Evolutionary conservation across 2,113 vertebrate species (phyloP), one percentile per base, ranked within the genome.

Genomic region (Raja brachyura): DNA sequence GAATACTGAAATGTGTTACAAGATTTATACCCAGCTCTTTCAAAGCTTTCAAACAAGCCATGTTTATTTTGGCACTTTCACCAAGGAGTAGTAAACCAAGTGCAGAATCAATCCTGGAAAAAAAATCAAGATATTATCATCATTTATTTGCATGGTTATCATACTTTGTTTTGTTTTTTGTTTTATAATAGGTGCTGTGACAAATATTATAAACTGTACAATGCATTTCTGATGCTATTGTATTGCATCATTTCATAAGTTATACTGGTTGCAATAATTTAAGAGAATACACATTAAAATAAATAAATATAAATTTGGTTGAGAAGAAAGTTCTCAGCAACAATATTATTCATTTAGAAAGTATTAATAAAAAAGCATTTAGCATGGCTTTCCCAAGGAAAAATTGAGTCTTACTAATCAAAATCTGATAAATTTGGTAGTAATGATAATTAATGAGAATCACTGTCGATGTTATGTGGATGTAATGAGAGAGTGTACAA

Each of bases 41-140:
- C 93, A 97, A 95, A 73, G 94, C 76, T 93, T 94, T 96, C 93
- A 97, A 95, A 93, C 95, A 96, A 39, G 93, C 77, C 70, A 95
- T 94, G 79, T 94, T 96, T 93, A 94, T 94, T 94, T 96, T 96
- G 90, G 94, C 94, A 93, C 95, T 93, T 77, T 96, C 94, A 83
- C 95, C 95, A 93, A 97, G 94, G 54, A 96, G 63, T 93, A 96
- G 33, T 61, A 96, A 94, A 94, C 93, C 83, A 93, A 95, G 31
- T 3, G 59, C 22, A 94, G 94, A 95, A 94, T 96, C 94, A 93
- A 96, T 93, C 94, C 94, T 96, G 93, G 3, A 92, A 73, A 86
- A 88, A 20, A 68, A 16, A 33, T 13, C 61, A 63, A 63, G 48
- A 88, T 59, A 92, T 54, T 92, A 39, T 73, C 68, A 92, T 8